These are phyloP conservation scores for Sorex araneus DNA, from an alignment of 2,113 vertebrate genomes.

Conservation along the genomic window DNA sequence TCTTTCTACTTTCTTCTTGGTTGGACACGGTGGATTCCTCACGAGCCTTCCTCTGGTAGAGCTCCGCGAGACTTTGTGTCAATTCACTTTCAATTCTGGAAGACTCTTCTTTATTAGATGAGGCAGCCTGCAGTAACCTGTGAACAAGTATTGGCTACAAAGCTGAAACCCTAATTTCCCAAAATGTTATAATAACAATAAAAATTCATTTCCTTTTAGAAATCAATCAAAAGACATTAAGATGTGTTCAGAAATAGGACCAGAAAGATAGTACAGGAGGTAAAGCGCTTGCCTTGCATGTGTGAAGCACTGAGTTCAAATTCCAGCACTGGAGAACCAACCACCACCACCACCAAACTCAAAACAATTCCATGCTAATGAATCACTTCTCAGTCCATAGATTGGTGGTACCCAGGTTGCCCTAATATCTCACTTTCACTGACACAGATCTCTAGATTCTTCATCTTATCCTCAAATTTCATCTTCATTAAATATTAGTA, in stretches of 20 bases:
- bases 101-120: slow-evolving; percentile 82
- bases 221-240: slow-evolving; percentile 6
- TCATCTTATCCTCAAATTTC: no score
- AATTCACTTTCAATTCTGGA: slow-evolving; percentile 89
- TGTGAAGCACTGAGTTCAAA: no score
- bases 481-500: no score
- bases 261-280: no score
- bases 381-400: no score
- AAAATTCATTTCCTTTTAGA: slow-evolving; percentile 7
- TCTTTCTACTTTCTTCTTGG: slow-evolving; percentile 90
- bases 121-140: slow-evolving; percentile 92
- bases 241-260: not conserved
- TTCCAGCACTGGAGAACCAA: no score
- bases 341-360: no score
- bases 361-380: no score
- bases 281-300: no score
- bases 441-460: no score
- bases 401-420: no score
- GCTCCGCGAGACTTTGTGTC: slow-evolving; percentile 89
- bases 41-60: slow-evolving; percentile 91
- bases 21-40: slow-evolving; percentile 78
- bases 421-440: no score
- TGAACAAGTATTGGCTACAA: not conserved
- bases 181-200: slow-evolving; percentile 23
- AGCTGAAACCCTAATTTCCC: slow-evolving; percentile 35